A percentile compares a stretch with the other conserved stretches of the same genome.
These are phyloP conservation scores for Actinia tenebrosa DNA, from an alignment of 64 coral and sea anemone genomes.

Conservation along the genomic window DNA sequence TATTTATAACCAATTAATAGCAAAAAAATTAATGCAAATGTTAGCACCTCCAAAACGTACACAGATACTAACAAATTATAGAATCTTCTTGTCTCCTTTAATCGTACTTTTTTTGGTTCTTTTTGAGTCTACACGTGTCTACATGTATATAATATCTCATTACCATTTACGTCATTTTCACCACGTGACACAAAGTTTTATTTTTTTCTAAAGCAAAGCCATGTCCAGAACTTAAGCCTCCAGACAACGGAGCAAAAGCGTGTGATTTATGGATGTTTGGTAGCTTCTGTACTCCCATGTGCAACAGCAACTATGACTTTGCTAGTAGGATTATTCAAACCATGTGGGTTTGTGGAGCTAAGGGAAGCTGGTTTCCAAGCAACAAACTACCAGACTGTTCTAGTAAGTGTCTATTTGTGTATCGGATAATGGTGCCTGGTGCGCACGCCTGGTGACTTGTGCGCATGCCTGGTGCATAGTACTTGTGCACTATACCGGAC, in stretches of 20 bases:
- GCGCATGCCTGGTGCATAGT: not conserved
- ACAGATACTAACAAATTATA: too few relatives aligned
- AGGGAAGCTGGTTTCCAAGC: conserved; percentile 1
- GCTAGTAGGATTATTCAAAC: not conserved
- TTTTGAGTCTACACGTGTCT: too few relatives aligned
- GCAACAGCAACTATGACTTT: conserved; percentile 21
- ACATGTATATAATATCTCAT: too few relatives aligned
- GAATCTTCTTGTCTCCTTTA: too few relatives aligned
- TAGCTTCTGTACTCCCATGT: conserved; percentile 1
- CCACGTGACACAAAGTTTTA: too few relatives aligned
- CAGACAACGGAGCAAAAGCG: not conserved
- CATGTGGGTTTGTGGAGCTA: conserved; percentile 17
- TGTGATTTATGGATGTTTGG: conserved; percentile 24
- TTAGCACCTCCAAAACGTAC: too few relatives aligned
- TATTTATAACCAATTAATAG: too few relatives aligned
- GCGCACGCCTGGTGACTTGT: too few relatives aligned
- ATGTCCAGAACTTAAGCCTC: not conserved
- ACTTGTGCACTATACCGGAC: too few relatives aligned
- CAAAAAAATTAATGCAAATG: too few relatives aligned
- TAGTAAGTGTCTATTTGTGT: not conserved
- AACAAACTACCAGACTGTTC: conserved; percentile 17
- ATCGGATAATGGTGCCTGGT: not conserved
- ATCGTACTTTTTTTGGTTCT: too few relatives aligned
- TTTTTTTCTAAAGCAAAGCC: conserved; percentile 2
- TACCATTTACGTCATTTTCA: too few relatives aligned